Base-by-base conservation (phyloP, 1,140 invertebrate genomes). In the Caerostris darwini region DNA sequence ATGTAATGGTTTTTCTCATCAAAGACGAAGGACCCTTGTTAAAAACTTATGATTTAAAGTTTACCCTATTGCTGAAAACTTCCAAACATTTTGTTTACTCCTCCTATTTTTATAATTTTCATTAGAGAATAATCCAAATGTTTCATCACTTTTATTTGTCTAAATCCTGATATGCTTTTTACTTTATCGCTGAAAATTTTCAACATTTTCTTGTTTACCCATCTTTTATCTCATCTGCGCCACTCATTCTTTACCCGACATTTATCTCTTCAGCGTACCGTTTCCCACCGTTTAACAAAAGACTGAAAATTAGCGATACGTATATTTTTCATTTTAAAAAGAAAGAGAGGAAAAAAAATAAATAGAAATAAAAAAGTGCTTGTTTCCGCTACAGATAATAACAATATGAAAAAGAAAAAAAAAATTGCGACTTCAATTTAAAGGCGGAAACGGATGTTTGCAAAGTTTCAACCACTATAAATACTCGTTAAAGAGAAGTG, bases 381-480 rank as follows among this genome's bases (percentile, higher is more conserved):
- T 64, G 17, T 88, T 88, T 88, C 86, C 71, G 69, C 82, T 82
- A 82, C 34, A 81, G 69, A 91, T 77, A 81, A 56, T 82, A 91
- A 81, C 10, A 92, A 83, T 83, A 87, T 10, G 57, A 69, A 81
- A 81, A 90, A 90, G 58, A 87, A 81, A 81, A 90, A 90, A 69
- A 69, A 93, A 59, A 53, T 17, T 67, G 57, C 83, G 71, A 94
- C 83, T 94, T 94, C 81, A 94, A 94, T 94, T 94, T 94, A 94
- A 94, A 89, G 92, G 50, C 85, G 92, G 92, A 94, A 94, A 89
- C 92, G 92, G 92, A 94, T 94, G 92, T 94, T 94, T 94, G 83
- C 92, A 54, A 53, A 77, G 90, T 91, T 91, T 81, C 90, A 91
- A 91, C 69, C 64, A 81, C 56, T 85, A 86, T 94, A 88, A 69